Evolutionary conservation across 2,888 invertebrate species (phyloP).

Genomic region (Sarcophaga caerulescens): DNA sequence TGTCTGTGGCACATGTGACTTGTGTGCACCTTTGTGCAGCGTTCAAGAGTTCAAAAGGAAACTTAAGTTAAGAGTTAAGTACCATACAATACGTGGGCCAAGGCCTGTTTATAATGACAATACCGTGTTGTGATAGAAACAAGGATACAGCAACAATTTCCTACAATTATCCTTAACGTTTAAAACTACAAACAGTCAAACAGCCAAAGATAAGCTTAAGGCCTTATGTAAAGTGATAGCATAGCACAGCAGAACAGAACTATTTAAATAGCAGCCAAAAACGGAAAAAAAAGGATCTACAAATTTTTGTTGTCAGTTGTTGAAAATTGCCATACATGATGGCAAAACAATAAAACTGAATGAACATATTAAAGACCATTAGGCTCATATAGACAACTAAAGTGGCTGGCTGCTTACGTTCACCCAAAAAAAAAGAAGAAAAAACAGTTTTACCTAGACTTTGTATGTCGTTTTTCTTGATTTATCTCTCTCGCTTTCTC

Average conservation of each 20-base stretch:
- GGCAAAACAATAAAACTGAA: constrained; percentile 66
- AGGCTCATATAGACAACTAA: constrained; percentile 81
- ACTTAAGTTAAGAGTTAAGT: constrained; percentile 69
- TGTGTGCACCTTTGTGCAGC: constrained; percentile 65
- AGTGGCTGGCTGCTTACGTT: constrained; percentile 78
- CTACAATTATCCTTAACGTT: constrained; percentile 74
- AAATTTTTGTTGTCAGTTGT: constrained; percentile 71
- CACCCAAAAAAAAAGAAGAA: background rate
- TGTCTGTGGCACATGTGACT: constrained; percentile 64
- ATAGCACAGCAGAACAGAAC: constrained; percentile 32
- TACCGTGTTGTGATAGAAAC: constrained; percentile 31
- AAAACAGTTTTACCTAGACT: constrained; percentile 47
- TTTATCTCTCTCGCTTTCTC: background rate
- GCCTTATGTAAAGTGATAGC: background rate
- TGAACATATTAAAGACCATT: constrained; percentile 79
- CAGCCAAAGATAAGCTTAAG: constrained; percentile 63
- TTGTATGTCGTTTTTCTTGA: constrained; percentile 25
- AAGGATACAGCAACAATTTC: constrained; percentile 73
- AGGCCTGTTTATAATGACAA: constrained; percentile 59
- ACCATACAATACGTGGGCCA: constrained; percentile 65
- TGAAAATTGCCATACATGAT: constrained; percentile 61
- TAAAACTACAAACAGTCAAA: constrained; percentile 22
- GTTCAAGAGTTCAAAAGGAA: constrained; percentile 61
- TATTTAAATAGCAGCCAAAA: constrained; percentile 68
- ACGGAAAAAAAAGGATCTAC: constrained; percentile 14